Percentiles rank a stretch among this genome's conserved stretches.
Conservation (phyloP, 2,888 invertebrate species). For the Elmis aenea region DNA sequence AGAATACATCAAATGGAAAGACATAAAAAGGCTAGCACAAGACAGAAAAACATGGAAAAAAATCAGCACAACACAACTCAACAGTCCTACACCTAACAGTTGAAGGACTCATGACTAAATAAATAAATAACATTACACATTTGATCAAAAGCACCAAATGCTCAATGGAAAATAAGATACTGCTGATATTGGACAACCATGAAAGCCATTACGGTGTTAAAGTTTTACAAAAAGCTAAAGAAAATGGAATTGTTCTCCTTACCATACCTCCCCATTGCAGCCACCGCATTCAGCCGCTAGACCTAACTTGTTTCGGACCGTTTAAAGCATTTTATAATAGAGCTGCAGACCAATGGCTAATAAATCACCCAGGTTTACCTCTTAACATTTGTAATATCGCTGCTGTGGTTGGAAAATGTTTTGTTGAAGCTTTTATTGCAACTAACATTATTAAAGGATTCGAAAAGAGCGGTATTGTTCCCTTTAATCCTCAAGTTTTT, state of each 20-base stretch:
- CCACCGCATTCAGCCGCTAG: slow-evolving; percentile 15
- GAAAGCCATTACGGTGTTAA: slow-evolving; percentile 18
- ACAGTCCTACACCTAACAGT: too few relatives aligned
- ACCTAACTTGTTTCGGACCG: slow-evolving; percentile 28
- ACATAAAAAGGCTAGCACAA: too few relatives aligned
- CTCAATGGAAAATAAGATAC: slow-evolving; percentile 1
- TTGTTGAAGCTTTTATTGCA: slow-evolving; percentile 27
- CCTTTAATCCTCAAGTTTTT: slow-evolving; percentile 14
- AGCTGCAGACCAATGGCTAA: slow-evolving; percentile 18
- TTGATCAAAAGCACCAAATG: too few relatives aligned
- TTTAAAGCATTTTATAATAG: slow-evolving; percentile 24
- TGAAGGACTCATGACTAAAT: too few relatives aligned
- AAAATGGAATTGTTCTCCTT: slow-evolving; percentile 28
- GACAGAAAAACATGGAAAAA: too few relatives aligned
- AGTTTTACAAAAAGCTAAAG: slow-evolving; percentile 27
- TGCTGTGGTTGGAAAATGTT: slow-evolving; percentile 22
- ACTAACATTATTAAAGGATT: slow-evolving; percentile 29
- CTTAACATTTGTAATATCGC: slow-evolving; percentile 37
- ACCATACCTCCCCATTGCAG: slow-evolving; percentile 8
- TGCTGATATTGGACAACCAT: slow-evolving; percentile 9
- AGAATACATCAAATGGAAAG: too few relatives aligned
- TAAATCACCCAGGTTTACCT: slow-evolving; percentile 24
- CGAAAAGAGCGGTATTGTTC: slow-evolving; percentile 22
- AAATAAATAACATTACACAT: too few relatives aligned
- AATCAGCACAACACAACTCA: too few relatives aligned